phyloP scores from a whole-genome alignment of 2,113 vertebrate genomes.

The Caranx ignobilis region DNA sequence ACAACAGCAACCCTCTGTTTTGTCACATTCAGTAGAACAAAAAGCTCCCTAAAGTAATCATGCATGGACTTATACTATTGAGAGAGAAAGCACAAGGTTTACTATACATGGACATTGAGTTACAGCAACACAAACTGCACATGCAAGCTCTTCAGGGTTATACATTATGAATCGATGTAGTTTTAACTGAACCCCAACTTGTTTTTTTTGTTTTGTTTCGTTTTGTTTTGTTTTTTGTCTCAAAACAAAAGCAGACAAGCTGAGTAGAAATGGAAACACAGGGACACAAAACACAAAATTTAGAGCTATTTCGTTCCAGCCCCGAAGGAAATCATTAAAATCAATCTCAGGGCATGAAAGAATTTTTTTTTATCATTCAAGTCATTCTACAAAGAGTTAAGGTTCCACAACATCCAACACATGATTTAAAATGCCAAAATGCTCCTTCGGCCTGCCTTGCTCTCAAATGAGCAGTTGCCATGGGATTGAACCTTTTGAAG shows the following conservation, averaged over 20 bases:
- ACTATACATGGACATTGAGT: slow-evolving; percentile 78
- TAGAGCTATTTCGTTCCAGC: slow-evolving; percentile 17
- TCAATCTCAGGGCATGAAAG: slow-evolving; percentile 55
- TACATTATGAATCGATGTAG: slow-evolving; percentile 52
- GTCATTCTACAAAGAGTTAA: slow-evolving; percentile 43
- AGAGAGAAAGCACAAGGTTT: slow-evolving; percentile 63
- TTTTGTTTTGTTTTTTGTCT: not conserved
- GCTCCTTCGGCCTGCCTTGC: slow-evolving; percentile 23
- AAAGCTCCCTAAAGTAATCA: slow-evolving; percentile 77
- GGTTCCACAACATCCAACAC: slow-evolving; percentile 35
- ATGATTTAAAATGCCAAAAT: slow-evolving; percentile 51
- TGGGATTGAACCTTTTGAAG: slow-evolving; percentile 14
- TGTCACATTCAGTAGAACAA: slow-evolving; percentile 56
- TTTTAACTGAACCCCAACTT: slow-evolving; percentile 53
- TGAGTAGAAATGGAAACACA: slow-evolving; percentile 39
- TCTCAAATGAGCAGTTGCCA: slow-evolving; percentile 28
- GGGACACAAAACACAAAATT: slow-evolving; percentile 25
- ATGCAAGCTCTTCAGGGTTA: slow-evolving; percentile 79
- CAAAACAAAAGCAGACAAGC: slow-evolving; percentile 52
- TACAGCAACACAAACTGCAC: slow-evolving; percentile 84
- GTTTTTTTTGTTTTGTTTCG: not conserved
- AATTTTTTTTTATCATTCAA: slow-evolving; percentile 37
- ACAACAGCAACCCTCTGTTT: slow-evolving; percentile 63
- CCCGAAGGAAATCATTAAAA: slow-evolving; percentile 44
- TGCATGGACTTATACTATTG: slow-evolving; percentile 70